Base-by-base conservation (phyloP, 2,797 vertebrate species). In the Gouania willdenowi region DNA sequence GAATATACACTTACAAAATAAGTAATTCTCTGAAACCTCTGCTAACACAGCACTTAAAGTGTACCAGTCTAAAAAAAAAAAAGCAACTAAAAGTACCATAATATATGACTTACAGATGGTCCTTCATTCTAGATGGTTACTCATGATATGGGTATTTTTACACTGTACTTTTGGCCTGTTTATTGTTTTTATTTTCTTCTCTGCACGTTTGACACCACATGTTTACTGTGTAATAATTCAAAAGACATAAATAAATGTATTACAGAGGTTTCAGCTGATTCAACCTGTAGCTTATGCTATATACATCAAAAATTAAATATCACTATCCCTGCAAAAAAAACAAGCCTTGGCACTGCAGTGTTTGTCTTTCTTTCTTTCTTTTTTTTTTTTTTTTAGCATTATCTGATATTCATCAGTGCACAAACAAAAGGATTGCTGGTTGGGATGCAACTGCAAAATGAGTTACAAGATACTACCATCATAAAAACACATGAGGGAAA, bases 251-350 rank as follows among this genome's bases (percentile, higher is more conserved):
- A 84, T 84, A 77, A 47, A 57, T 47, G 55, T 41, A 65, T 43
- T 40, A 70, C 45, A 75, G 70, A 84, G 75, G 74, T 87, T 87
- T 83, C 62, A 74, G 59, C 66, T 57, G 54, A 71, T 51, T 65
- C 42, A 66, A 75, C 82, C 73, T 70, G 67, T 86, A 89, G 82
- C 85, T 89, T 89, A 87, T 86, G 73, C 77, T 81, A 85, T 83
- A 57, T 82, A 88, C 81, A 84, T 75, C 70, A 71, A 78, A 70
- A 77, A 63, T 76, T 58, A 71, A 76, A 69, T 62, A 63, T 68
- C 57, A 71, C 54, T 35, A 55, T 71, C 61, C 74, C 65, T 66
- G 61, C 46, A 43, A 2, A 20, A 20, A 5, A 20, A 20, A 20
- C 17, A 3, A 18, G 48, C 25, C n/a, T 56, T 63, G 63, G 66